Evolutionary conservation across 2,797 vertebrate species (phyloP), one percentile per base, ranked within the genome.

Genomic region (Bryconaethiops microstoma): DNA sequence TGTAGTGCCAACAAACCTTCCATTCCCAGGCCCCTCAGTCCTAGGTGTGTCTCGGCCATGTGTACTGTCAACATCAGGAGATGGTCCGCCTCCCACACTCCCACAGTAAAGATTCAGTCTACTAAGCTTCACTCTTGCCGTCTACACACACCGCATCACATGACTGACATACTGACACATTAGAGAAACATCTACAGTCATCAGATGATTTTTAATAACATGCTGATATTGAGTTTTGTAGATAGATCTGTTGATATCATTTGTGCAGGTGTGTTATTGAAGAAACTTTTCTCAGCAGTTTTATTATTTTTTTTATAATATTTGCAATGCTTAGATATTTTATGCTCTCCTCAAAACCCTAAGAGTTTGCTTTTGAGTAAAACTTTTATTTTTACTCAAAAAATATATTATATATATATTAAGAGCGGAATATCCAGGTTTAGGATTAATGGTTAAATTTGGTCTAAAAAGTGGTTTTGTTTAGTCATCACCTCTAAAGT

Each of bases 1-100:
- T 87, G 85, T 87, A 82, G 78, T 82, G 82, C 84, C 86, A 87
- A 85, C 85, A 87, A 85, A 87, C 81, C 79, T 79, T 82, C 79
- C 74, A 81, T 87, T 87, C 86, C 83, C 86, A 87, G 85, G 83
- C 83, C 79, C 80, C 54, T 80, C 64, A 69, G 86, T 76, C 52
- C 79, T 77, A 77, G 86, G 86, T 87, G 83, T 87, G 86, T 80
- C 81, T 76, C 62, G 42, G 82, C 55, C 70, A 52, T 87, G 84
- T 87, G 84, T 87, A 85, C 83, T 84, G 83, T 87, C 86, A 87
- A 87, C 86, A 86, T 76, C 29, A 39, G 68, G 42, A 40, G 39
- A 76, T 52, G 72, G 72, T 74, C 65, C 64, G 55, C 52, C 78
- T 70, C 63, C 55, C 69, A 68, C 23, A 79, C 74, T 79, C 59